Conservation (phyloP, 2,888 invertebrate genomes). For the Phragmatobia fuliginosa region DNA sequence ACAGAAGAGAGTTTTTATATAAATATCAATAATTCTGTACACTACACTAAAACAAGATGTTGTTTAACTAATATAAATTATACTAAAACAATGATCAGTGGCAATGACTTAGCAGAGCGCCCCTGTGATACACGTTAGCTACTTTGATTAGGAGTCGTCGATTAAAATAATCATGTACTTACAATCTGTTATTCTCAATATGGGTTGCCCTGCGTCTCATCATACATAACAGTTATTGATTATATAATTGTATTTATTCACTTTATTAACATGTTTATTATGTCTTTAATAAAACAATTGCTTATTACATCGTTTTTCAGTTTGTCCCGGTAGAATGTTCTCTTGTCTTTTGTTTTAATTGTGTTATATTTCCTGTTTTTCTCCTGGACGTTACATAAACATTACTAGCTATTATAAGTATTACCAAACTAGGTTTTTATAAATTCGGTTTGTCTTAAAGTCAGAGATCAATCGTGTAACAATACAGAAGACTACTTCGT, state of each 20-base stretch:
- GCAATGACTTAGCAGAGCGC: constrained; percentile 69
- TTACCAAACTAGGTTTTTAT: too few species aligned
- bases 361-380: not conserved
- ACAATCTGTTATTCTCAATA: constrained; percentile 64
- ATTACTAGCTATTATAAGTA: too few species aligned
- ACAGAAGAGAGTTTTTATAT: not conserved
- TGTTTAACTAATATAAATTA: constrained; percentile 39
- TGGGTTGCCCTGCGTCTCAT: constrained; percentile 72
- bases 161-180: constrained; percentile 62
- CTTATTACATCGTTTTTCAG: constrained; percentile 69
- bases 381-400: not conserved
- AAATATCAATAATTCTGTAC: not conserved
- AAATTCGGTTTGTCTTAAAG: too few species aligned
- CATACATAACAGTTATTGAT: constrained; percentile 74
- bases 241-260: constrained; percentile 83
- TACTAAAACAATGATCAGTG: constrained; percentile 59
- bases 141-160: constrained; percentile 72
- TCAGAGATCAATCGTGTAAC: too few species aligned
- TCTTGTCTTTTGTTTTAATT: not conserved
- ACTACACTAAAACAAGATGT: constrained; percentile 3
- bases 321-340: constrained; percentile 3
- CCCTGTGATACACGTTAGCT: constrained; percentile 81
- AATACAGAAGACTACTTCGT: too few species aligned
- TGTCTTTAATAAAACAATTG: constrained; percentile 86
- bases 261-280: constrained; percentile 86